These are phyloP conservation scores for Poliocrania exsul DNA, from an alignment of 2,797 vertebrate genomes.

Conservation along the genomic window DNA sequence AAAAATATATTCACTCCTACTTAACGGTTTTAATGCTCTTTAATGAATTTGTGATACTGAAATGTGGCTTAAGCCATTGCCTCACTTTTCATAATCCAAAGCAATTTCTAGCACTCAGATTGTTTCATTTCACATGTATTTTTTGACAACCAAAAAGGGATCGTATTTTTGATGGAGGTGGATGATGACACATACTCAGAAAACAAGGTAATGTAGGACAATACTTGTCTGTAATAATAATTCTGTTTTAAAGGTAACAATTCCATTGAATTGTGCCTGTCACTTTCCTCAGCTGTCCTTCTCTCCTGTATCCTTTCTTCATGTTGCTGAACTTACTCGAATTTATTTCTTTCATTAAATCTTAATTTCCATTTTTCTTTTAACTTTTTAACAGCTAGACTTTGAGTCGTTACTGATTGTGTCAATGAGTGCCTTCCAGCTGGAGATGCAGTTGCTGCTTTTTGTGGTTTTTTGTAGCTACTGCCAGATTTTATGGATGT, in stretches of 20 bases:
- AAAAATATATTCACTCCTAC: not conserved
- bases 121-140: not conserved
- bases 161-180: not conserved
- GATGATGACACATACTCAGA: not conserved
- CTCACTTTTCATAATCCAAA: not conserved
- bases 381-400: not conserved
- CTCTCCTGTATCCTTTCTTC: not conserved
- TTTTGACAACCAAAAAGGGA: not conserved
- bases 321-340: not conserved
- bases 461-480: not conserved
- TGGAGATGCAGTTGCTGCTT: not conserved
- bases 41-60: not conserved
- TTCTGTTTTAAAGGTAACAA: not conserved
- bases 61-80: not conserved
- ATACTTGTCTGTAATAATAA: not conserved
- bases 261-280: accelerated
- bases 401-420: accelerated
- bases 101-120: not conserved
- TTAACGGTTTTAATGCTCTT: not conserved
- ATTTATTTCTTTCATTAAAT: not conserved
- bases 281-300: not conserved
- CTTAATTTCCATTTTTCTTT: not conserved
- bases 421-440: not conserved
- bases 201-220: not conserved
- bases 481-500: not conserved